Evolutionary conservation across 1,140 invertebrate species (phyloP).

Genomic region (Drosophila repletoides): DNA sequence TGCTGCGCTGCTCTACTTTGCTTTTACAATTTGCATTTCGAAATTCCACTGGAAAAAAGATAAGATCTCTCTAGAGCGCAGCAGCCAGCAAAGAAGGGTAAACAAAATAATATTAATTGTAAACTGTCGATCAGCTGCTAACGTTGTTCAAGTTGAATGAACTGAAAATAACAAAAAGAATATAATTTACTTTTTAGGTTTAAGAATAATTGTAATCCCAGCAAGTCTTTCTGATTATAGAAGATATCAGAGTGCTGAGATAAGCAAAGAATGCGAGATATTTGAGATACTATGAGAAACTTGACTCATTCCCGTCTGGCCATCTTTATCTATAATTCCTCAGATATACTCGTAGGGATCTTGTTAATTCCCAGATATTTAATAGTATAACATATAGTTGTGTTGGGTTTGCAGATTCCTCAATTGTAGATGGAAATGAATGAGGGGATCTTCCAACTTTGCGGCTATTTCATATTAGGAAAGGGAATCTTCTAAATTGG

Average conservation of each 20-base stretch:
- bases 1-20: conserved; percentile 29
- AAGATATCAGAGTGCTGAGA: background rate
- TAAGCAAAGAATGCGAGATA: conserved; percentile 3
- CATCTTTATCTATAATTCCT: too few species aligned
- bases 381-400: too few species aligned
- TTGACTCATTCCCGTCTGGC: too few species aligned
- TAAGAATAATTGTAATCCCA: background rate
- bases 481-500: too few species aligned
- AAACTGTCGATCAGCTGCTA: conserved; percentile 26
- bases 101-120: conserved; percentile 31
- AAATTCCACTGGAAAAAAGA: conserved; percentile 38
- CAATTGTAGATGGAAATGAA: too few species aligned
- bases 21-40: conserved; percentile 30
- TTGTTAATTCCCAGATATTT: too few species aligned
- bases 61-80: conserved; percentile 1
- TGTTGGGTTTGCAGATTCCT: too few species aligned
- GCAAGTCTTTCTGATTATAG: background rate
- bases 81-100: conserved; percentile 18
- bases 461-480: too few species aligned
- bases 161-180: background rate
- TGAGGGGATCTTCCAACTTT: too few species aligned
- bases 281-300: too few species aligned
- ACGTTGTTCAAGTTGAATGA: conserved; percentile 47
- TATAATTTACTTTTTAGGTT: too few species aligned
- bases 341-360: too few species aligned